Evolutionary conservation across 2,113 vertebrate genomes (phyloP).

Genomic region (Passer montanus): DNA sequence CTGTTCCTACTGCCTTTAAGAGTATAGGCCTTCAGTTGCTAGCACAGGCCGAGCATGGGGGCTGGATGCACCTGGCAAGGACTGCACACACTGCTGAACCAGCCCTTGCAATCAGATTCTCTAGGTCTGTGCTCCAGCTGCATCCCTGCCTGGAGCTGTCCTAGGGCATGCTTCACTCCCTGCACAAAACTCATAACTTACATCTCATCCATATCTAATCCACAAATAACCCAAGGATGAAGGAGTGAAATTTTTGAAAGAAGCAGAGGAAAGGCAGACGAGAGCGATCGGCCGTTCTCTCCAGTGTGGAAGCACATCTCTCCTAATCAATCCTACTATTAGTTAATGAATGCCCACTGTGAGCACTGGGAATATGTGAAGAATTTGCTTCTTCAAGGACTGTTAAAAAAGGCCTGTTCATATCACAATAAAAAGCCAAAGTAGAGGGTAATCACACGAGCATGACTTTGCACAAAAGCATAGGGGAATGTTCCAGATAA

Average conservation of each 20-base stretch:
- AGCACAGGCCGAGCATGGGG: background rate
- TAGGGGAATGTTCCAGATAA: accelerated
- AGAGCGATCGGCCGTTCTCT: background rate
- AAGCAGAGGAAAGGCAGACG: background rate
- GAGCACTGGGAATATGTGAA: background rate
- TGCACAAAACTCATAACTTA: background rate
- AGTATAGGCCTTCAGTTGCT: background rate
- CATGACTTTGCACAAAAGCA: background rate
- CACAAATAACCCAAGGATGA: background rate
- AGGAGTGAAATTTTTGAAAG: background rate
- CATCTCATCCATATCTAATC: background rate
- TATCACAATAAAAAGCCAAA: background rate
- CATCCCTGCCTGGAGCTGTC: background rate
- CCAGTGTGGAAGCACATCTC: background rate
- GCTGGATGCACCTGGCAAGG: background rate
- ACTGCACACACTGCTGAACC: background rate
- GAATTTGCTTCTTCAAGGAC: background rate
- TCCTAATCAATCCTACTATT: background rate
- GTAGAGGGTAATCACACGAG: background rate
- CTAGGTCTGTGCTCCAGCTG: background rate
- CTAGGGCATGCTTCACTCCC: background rate
- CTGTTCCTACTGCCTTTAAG: background rate
- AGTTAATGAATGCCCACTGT: background rate
- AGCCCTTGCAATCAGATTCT: background rate
- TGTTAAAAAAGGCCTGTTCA: background rate